phyloP scores from a whole-genome alignment of 2,797 vertebrate species.

The Argya squamiceps region DNA sequence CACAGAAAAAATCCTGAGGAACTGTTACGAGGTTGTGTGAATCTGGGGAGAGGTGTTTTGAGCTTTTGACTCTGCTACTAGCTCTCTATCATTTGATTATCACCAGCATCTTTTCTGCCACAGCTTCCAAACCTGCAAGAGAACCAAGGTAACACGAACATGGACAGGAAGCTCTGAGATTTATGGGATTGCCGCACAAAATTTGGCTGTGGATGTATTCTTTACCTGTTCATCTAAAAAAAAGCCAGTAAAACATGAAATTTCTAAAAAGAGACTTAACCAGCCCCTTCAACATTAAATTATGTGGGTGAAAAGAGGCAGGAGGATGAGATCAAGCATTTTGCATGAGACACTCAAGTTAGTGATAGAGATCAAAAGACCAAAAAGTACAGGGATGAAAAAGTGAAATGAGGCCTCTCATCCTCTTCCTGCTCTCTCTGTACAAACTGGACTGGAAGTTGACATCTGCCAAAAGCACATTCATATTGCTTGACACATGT shows the following conservation, averaged over 20 bases:
- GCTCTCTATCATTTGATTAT: not conserved
- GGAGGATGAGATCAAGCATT: not conserved
- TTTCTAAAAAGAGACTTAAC: not conserved
- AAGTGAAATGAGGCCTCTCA: not conserved
- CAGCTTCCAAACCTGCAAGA: not conserved
- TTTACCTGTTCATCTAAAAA: not conserved
- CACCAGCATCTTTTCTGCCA: not conserved
- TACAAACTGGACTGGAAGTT: not conserved
- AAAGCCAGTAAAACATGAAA: not conserved
- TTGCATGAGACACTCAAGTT: not conserved
- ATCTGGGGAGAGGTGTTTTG: not conserved
- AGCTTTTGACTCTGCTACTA: not conserved
- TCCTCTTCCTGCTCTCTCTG: not conserved
- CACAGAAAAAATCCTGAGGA: not conserved
- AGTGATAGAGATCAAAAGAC: not conserved
- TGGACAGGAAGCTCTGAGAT: not conserved
- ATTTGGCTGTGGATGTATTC: not conserved
- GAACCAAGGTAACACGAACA: not conserved
- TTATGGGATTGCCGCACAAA: fast-evolving
- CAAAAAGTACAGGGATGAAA: not conserved
- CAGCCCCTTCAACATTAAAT: not conserved
- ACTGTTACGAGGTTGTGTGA: not conserved
- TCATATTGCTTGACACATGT: not conserved
- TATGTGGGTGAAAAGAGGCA: not conserved
- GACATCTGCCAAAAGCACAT: not conserved